Conservation (phyloP, 2,797 vertebrate species). For the Hypotaenidia philippensis region DNA sequence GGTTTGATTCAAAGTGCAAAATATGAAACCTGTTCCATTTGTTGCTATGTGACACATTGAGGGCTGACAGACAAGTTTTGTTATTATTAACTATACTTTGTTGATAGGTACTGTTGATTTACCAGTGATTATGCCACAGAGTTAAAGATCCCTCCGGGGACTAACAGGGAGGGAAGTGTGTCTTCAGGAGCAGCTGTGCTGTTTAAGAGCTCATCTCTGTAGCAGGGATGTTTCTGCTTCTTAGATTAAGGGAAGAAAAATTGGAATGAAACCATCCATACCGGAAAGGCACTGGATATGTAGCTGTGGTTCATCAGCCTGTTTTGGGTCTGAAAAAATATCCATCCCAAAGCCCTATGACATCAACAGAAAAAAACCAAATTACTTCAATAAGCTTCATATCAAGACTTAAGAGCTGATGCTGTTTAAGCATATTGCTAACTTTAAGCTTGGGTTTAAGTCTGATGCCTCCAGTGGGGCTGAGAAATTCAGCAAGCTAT, state of each 20-base stretch:
- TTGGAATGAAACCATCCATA: not conserved
- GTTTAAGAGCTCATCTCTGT: not conserved
- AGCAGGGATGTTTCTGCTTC: not conserved
- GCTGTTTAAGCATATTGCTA: not conserved
- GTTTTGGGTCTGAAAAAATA: not conserved
- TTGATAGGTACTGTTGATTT: slow-evolving; percentile 21
- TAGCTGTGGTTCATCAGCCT: not conserved
- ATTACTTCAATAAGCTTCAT: not conserved
- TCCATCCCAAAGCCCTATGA: not conserved
- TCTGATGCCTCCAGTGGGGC: not conserved
- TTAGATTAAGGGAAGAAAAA: not conserved
- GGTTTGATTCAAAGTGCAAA: not conserved
- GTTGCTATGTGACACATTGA: not conserved
- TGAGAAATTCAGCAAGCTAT: not conserved
- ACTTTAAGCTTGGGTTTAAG: not conserved
- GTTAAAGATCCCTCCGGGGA: slow-evolving; percentile 1
- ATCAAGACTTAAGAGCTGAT: not conserved
- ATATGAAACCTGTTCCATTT: not conserved
- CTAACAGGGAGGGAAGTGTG: not conserved
- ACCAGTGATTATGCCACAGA: not conserved
- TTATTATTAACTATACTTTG: slow-evolving; percentile 8
- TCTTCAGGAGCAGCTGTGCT: not conserved
- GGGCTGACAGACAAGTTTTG: not conserved
- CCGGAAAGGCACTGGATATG: not conserved
- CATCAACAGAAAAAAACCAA: not conserved